These are phyloP conservation scores for Brachionus asplanchnoidis DNA, from an alignment of 1,140 invertebrate genomes.

Conservation along the genomic window DNA sequence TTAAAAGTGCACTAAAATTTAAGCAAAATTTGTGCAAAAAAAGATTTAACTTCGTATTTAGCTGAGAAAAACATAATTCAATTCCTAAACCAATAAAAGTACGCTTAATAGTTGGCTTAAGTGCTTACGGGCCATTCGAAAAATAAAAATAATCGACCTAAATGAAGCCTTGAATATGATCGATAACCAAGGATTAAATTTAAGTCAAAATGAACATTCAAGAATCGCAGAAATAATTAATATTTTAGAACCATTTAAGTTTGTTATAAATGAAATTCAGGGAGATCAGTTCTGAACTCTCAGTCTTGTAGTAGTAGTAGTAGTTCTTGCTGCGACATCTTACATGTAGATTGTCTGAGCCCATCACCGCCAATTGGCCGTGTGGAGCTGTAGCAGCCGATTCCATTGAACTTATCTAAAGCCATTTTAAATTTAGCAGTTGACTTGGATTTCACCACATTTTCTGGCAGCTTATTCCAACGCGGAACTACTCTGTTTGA, in stretches of 20 bases:
- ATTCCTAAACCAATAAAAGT: not conserved
- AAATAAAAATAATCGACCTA: not conserved
- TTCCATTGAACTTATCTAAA: too few relatives aligned
- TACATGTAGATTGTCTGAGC: too few relatives aligned
- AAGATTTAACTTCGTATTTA: not conserved
- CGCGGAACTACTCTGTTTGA: too few relatives aligned
- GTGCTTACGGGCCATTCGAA: not conserved
- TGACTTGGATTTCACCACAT: too few relatives aligned
- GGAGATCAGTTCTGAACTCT: not conserved
- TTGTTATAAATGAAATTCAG: not conserved
- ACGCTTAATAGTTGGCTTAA: not conserved
- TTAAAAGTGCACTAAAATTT: not conserved
- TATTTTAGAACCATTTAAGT: not conserved
- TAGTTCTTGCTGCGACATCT: too few relatives aligned
- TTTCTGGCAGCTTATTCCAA: too few relatives aligned
- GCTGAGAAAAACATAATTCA: not conserved
- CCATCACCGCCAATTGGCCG: too few relatives aligned
- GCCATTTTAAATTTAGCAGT: too few relatives aligned
- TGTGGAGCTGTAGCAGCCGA: too few relatives aligned
- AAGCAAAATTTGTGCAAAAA: not conserved
- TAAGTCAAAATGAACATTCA: not conserved
- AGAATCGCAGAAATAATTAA: not conserved
- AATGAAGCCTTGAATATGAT: not conserved
- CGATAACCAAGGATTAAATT: not conserved
- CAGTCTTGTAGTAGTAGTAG: not conserved